Conservation (phyloP, 2,888 invertebrate genomes). For the Drosophila nr. perissopoda region DNA sequence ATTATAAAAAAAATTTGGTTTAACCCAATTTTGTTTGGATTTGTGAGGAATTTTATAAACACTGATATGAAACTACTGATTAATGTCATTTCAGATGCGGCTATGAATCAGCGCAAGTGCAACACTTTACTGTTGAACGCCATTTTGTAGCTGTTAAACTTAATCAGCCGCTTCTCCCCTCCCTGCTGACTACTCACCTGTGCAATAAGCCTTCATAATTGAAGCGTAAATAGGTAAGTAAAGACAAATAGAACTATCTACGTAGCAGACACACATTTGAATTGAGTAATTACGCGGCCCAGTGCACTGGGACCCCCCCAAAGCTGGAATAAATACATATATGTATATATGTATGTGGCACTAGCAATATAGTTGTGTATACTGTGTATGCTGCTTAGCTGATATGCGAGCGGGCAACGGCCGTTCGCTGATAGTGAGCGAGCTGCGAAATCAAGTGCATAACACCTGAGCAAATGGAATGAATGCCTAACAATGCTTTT, state of each 20-base stretch:
- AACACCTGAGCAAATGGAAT: slow-evolving; percentile 82
- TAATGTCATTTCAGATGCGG: slow-evolving; percentile 18
- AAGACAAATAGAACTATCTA: slow-evolving; percentile 49
- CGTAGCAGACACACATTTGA: slow-evolving; percentile 37
- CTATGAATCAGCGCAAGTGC: slow-evolving; percentile 22
- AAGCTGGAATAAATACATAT: slow-evolving; percentile 1
- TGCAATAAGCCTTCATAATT: slow-evolving; percentile 52
- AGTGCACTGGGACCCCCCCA: slow-evolving; percentile 43
- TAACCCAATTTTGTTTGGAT: background rate
- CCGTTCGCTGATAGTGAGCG: slow-evolving; percentile 65
- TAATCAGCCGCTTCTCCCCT: background rate
- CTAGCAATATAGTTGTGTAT: background rate
- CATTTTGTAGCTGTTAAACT: slow-evolving; percentile 36
- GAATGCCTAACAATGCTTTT: slow-evolving; percentile 52
- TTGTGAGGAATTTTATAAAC: background rate
- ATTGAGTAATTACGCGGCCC: slow-evolving; percentile 65
- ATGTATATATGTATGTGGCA: background rate
- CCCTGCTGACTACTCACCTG: slow-evolving; percentile 11
- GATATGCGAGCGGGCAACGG: slow-evolving; percentile 49
- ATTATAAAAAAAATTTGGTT: background rate
- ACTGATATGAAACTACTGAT: background rate
- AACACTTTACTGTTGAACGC: slow-evolving; percentile 20
- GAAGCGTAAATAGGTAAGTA: slow-evolving; percentile 54
- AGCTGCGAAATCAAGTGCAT: slow-evolving; percentile 78
- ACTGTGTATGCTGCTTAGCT: background rate